These are phyloP conservation scores for Patagioenas fasciata DNA, from an alignment of 2,113 vertebrate species.

Conservation along the genomic window DNA sequence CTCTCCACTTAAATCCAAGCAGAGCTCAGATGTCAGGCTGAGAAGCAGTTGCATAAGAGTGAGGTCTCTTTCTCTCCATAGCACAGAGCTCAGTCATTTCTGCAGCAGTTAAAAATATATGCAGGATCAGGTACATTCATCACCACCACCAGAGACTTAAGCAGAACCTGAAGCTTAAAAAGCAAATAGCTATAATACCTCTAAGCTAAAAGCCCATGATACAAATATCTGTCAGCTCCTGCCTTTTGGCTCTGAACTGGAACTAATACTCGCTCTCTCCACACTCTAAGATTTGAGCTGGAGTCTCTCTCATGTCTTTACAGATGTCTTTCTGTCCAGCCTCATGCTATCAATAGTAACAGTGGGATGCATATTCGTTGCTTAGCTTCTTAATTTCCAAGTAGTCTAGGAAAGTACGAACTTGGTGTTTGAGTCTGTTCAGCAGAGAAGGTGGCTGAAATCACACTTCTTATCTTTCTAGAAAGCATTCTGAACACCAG, in stretches of 20 bases:
- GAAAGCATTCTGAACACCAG: neutral
- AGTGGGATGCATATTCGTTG: neutral
- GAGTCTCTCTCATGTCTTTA: neutral
- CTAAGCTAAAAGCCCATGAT: neutral
- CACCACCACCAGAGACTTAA: neutral
- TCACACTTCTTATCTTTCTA: neutral
- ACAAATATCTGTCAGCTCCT: neutral
- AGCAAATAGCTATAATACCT: neutral
- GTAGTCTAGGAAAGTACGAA: neutral
- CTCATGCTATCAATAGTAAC: neutral
- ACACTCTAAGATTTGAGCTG: neutral
- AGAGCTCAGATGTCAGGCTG: neutral
- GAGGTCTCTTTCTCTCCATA: neutral
- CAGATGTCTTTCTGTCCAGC: neutral
- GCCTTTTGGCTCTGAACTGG: neutral
- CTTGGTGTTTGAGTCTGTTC: neutral
- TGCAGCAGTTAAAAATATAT: neutral
- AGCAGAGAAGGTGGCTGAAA: neutral
- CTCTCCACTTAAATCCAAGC: neutral
- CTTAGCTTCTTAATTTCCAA: neutral
- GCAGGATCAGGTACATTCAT: neutral
- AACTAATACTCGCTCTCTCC: neutral
- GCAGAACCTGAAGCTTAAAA: neutral
- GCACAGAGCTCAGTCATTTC: neutral
- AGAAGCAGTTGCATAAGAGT: rapidly evolving